Evolutionary conservation across 92 coral and sea anemone species (phyloP).

Genomic region (Epizoanthus illoricatus): DNA sequence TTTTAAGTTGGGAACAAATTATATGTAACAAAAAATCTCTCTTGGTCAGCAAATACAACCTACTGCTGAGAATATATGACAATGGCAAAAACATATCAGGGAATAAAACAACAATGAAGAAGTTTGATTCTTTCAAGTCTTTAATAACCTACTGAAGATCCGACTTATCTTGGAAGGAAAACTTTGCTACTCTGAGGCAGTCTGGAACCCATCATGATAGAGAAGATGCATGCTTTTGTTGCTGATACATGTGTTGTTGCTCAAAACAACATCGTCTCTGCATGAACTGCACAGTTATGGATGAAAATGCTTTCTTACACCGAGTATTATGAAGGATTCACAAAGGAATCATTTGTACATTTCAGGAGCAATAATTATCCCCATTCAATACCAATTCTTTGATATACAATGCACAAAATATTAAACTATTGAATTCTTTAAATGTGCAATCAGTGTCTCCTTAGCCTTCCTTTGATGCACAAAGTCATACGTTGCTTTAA

Average conservation of each 20-base stretch:
- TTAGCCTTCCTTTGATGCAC: neutral
- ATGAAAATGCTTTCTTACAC: neutral
- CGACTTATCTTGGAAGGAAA: neutral
- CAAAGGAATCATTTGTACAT: neutral
- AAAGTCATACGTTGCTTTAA: neutral
- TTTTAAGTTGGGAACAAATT: no score
- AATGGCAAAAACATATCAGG: no score
- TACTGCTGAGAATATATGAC: no score
- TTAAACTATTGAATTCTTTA: neutral
- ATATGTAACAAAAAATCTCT: no score
- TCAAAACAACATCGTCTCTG: neutral
- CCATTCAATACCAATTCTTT: no score
- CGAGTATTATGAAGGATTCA: neutral
- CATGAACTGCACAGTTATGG: constrained; percentile 7
- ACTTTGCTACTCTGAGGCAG: no score
- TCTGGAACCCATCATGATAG: no score
- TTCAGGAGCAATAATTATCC: neutral
- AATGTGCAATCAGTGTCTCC: neutral
- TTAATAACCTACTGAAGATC: constrained; percentile 5
- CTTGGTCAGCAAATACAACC: no score
- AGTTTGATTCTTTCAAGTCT: neutral
- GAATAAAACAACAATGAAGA: no score
- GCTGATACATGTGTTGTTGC: neutral
- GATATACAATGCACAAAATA: neutral
- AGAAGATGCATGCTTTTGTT: no score